Percentiles rank a stretch among this genome's conserved stretches.
Conservation (phyloP, 1,140 invertebrate species). For the Maconellicoccus hirsutus region DNA sequence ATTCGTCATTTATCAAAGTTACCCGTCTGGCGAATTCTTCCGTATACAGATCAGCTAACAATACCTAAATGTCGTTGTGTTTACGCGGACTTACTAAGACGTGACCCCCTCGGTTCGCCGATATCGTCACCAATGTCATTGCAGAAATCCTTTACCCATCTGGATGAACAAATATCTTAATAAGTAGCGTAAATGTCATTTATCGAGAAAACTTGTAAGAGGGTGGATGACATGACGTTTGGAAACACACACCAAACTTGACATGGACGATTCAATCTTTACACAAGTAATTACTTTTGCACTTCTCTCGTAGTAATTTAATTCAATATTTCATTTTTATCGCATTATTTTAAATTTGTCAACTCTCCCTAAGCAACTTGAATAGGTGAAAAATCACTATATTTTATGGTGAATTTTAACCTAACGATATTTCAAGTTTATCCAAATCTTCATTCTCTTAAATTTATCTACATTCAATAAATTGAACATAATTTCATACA, state of each 20-base stretch:
- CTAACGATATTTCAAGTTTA: too few relatives aligned
- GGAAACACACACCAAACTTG: not conserved
- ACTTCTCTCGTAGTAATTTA: too few relatives aligned
- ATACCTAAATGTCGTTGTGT: not conserved
- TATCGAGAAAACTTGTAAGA: not conserved
- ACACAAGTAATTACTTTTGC: too few relatives aligned
- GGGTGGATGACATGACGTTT: not conserved
- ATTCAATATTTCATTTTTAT: not conserved
- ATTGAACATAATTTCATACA: too few relatives aligned
- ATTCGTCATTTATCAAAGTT: conserved; percentile 19
- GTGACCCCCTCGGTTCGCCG: not conserved
- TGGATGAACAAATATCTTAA: not conserved
- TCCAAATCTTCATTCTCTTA: too few relatives aligned
- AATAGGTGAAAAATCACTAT: too few relatives aligned
- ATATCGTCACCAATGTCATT: not conserved
- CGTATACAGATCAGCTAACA: not conserved
- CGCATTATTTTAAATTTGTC: not conserved
- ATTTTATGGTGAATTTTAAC: too few relatives aligned
- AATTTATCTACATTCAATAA: too few relatives aligned
- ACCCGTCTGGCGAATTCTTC: not conserved
- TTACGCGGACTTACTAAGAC: not conserved
- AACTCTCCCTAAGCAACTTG: too few relatives aligned
- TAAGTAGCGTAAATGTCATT: conserved; percentile 3
- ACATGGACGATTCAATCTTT: not conserved
- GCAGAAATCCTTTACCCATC: not conserved